These are phyloP conservation scores for Lagopus muta DNA, from an alignment of 2,113 vertebrate species.

Conservation along the genomic window DNA sequence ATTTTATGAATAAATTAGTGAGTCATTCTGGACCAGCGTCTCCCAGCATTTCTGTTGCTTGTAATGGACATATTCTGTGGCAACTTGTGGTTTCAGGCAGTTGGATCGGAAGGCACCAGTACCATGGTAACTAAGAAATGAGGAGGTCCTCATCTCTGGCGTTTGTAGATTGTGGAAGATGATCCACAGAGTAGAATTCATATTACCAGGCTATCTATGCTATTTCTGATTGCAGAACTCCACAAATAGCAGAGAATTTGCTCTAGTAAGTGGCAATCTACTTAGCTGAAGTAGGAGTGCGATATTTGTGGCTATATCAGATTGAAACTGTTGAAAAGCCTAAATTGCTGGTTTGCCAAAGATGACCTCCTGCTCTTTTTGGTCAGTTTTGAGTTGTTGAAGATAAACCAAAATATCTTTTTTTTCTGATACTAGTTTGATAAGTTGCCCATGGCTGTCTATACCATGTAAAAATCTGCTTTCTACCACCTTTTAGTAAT, in stretches of 20 bases:
- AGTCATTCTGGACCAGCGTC: not conserved
- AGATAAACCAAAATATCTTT: not conserved
- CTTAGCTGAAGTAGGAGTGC: not conserved
- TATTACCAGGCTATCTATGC: not conserved
- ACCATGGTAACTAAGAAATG: not conserved
- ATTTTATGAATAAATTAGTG: not conserved
- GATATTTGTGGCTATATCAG: fast-evolving
- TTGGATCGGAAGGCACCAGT: not conserved
- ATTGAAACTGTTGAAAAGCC: not conserved
- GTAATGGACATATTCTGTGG: not conserved
- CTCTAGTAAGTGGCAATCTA: not conserved
- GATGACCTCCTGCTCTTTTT: not conserved
- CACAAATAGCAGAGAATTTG: not conserved
- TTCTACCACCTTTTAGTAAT: not conserved
- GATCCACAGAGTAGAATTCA: not conserved
- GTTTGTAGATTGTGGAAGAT: not conserved
- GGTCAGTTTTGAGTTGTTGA: not conserved
- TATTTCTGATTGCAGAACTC: not conserved
- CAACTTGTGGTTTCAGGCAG: not conserved
- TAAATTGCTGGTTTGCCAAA: not conserved
- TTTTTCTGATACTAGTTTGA: not conserved
- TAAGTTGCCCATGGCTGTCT: not conserved
- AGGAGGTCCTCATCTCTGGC: not conserved
- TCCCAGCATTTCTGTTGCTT: not conserved
- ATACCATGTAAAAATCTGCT: not conserved